A percentile compares a stretch with the other conserved stretches of the same genome.
These are phyloP conservation scores for Potamilus streckersoni DNA, from an alignment of 1,140 invertebrate genomes.

Conservation along the genomic window DNA sequence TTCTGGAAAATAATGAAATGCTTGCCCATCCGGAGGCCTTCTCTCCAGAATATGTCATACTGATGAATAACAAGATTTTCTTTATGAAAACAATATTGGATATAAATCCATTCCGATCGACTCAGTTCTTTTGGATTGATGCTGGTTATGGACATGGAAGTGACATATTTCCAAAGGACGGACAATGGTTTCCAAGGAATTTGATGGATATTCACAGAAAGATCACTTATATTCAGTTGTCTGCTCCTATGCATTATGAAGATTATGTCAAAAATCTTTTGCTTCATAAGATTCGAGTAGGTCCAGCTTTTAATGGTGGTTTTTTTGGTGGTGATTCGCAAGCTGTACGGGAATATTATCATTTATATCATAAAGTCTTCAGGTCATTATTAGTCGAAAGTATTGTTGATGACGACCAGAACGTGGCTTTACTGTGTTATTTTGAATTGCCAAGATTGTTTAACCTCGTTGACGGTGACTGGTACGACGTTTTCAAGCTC, in stretches of 20 bases:
- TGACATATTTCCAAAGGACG: slow-evolving; percentile 13
- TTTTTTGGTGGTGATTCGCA: slow-evolving; percentile 29
- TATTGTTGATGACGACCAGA: slow-evolving; percentile 31
- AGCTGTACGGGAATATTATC: slow-evolving; percentile 12
- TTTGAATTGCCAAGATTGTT: slow-evolving; percentile 25
- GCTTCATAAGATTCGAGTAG: slow-evolving; percentile 17
- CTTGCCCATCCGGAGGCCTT: slow-evolving; percentile 30
- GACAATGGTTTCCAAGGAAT: too few relatives aligned
- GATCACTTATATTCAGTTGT: too few relatives aligned
- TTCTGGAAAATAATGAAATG: slow-evolving; percentile 15
- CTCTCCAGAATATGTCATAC: slow-evolving; percentile 23
- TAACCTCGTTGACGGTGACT: slow-evolving; percentile 13
- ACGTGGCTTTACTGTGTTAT: slow-evolving; percentile 20
- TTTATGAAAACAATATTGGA: slow-evolving; percentile 10
- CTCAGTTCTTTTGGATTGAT: slow-evolving; percentile 35
- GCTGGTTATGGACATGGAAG: slow-evolving; percentile 29
- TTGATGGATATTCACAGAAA: too few relatives aligned
- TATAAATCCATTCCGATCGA: slow-evolving; percentile 22
- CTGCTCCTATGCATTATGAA: too few relatives aligned
- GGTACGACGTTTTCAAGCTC: slow-evolving; percentile 20
- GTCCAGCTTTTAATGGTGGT: slow-evolving; percentile 24
- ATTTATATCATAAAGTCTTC: slow-evolving; percentile 19
- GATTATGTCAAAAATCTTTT: not conserved
- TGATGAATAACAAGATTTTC: slow-evolving; percentile 29
- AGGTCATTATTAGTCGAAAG: slow-evolving; percentile 9